Evolutionary conservation across 2,113 vertebrate species (phyloP).

Genomic region (Cyprinodon variegatus): DNA sequence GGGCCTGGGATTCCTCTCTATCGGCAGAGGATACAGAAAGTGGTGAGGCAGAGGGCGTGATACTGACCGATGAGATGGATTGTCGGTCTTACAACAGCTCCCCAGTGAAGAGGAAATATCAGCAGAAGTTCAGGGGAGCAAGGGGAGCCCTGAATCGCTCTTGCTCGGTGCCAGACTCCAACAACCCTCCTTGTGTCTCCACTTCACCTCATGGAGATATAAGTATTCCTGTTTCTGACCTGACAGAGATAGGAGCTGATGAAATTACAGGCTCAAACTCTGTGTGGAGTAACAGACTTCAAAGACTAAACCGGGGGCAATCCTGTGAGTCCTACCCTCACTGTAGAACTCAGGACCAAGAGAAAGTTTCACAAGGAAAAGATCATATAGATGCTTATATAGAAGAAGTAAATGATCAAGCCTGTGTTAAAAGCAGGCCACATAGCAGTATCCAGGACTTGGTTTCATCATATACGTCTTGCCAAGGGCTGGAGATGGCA

Average conservation of each 20-base stretch:
- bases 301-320: conserved; percentile 49
- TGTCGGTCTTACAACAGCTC: conserved; percentile 76
- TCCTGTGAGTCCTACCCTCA: conserved; percentile 58
- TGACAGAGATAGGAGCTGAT: conserved; percentile 77
- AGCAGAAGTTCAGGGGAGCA: conserved; percentile 62
- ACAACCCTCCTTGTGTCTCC: conserved; percentile 74
- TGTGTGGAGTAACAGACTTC: conserved; percentile 58
- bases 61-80: conserved; percentile 62
- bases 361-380: background rate
- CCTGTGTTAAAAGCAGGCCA: conserved; percentile 6
- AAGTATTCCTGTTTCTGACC: conserved; percentile 73
- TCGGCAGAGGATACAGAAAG: conserved; percentile 71
- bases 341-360: conserved; percentile 25
- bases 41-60: conserved; percentile 39
- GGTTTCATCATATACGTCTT: conserved; percentile 15
- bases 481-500: conserved; percentile 37
- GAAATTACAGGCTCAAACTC: conserved; percentile 48
- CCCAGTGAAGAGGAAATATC: conserved; percentile 67
- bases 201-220: conserved; percentile 69
- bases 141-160: conserved; percentile 79
- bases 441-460: conserved; percentile 14
- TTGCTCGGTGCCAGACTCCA: conserved; percentile 82
- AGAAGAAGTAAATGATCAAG: conserved; percentile 3
- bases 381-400: conserved; percentile 7
- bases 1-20: conserved; percentile 69